Percentiles rank a stretch among this genome's conserved stretches.
These are phyloP conservation scores for Neolamprologus sp. DNA, from an alignment of 2,113 vertebrate species.

Conservation along the genomic window DNA sequence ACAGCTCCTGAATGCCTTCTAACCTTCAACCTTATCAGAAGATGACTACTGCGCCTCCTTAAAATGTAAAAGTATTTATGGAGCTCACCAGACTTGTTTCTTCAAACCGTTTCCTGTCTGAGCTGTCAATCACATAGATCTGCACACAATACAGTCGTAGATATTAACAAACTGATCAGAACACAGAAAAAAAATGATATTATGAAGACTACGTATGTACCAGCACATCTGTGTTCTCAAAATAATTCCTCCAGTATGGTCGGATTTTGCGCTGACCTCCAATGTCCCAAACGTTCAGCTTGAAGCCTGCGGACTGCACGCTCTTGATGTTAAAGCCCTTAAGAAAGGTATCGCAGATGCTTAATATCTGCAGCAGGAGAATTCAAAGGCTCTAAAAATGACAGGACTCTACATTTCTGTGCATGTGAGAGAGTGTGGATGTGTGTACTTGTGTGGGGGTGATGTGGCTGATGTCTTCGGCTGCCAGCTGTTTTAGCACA, in stretches of 20 bases:
- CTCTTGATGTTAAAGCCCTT: constrained; percentile 97
- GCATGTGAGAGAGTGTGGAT: neutral
- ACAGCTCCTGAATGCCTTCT: neutral
- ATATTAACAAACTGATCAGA: neutral
- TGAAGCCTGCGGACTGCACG: constrained; percentile 90
- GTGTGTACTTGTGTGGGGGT: constrained; percentile 84
- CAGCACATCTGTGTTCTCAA: constrained; percentile 93
- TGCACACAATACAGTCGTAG: constrained; percentile 10
- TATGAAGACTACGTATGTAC: constrained; percentile 47
- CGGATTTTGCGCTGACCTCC: constrained; percentile 93
- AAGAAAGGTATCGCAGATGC: neutral
- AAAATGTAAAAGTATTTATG: neutral
- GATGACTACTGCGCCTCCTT: neutral
- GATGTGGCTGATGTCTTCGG: constrained; percentile 92
- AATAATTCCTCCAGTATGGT: constrained; percentile 95
- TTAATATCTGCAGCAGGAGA: neutral
- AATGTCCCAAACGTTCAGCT: constrained; percentile 94
- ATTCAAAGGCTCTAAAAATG: neutral
- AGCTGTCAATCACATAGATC: constrained; percentile 75
- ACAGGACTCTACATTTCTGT: neutral
- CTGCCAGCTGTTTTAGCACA: constrained; percentile 88
- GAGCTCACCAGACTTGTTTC: constrained; percentile 61
- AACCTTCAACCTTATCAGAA: neutral
- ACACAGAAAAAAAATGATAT: neutral
- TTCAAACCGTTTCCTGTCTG: constrained; percentile 68